Conservation (phyloP, 1,140 invertebrate genomes). For the Dinothrombium tinctorium region DNA sequence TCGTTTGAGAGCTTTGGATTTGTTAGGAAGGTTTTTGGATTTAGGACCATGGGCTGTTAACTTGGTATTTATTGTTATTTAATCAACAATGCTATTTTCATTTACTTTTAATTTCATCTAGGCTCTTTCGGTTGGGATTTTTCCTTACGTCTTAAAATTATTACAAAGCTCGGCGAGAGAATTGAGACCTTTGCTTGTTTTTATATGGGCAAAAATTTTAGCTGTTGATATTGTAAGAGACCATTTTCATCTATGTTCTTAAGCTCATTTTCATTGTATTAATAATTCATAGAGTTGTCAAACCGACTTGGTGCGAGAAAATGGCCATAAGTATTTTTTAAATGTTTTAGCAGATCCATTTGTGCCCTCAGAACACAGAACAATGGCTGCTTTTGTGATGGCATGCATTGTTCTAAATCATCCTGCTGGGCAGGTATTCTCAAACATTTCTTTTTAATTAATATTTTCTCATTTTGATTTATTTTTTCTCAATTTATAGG, state of each 20-base stretch:
- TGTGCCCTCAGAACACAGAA: slow-evolving; percentile 56
- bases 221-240: slow-evolving; percentile 74
- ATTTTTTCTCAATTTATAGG: too few species aligned
- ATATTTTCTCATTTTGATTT: too few species aligned
- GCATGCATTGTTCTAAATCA: slow-evolving; percentile 77
- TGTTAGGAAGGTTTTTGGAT: slow-evolving; percentile 83
- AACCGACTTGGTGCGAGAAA: slow-evolving; percentile 78
- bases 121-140: slow-evolving; percentile 89
- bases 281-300: slow-evolving; percentile 48
- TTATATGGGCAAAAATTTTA: slow-evolving; percentile 97
- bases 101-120: slow-evolving; percentile 16
- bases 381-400: slow-evolving; percentile 70
- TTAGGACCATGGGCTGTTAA: slow-evolving; percentile 92
- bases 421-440: slow-evolving; percentile 56
- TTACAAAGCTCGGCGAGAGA: slow-evolving; percentile 78
- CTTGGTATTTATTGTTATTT: slow-evolving; percentile 24
- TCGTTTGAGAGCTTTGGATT: slow-evolving; percentile 70
- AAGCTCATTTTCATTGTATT: slow-evolving; percentile 18
- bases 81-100: slow-evolving; percentile 3
- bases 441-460: too few species aligned
- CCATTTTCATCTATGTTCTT: slow-evolving; percentile 4
- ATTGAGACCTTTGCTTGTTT: slow-evolving; percentile 70
- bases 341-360: slow-evolving; percentile 58
- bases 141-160: slow-evolving; percentile 91
- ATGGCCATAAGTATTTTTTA: slow-evolving; percentile 83